Evolutionary conservation across 1,140 invertebrate species (phyloP).

Genomic region (Bombus soroeensis): DNA sequence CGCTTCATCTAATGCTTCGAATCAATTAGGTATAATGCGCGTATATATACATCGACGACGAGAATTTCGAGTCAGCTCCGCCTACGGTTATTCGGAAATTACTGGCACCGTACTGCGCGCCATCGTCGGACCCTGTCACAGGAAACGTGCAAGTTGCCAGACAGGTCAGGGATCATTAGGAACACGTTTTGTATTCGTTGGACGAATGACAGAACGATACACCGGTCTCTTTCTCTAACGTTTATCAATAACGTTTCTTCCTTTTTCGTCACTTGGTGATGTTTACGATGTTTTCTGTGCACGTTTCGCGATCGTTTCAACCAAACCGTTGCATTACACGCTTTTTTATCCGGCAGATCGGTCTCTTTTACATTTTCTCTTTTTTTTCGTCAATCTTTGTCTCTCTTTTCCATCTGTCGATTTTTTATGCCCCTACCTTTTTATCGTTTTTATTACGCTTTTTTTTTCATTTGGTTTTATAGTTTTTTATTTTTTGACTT

Average conservation of each 20-base stretch:
- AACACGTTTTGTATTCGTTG: not conserved
- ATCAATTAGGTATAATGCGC: constrained; percentile 38
- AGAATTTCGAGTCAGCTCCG: not conserved
- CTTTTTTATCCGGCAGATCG: not conserved
- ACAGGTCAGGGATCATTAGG: not conserved
- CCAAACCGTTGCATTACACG: not conserved
- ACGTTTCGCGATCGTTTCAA: not conserved
- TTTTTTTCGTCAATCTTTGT: not conserved
- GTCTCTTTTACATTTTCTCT: no score
- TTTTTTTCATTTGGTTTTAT: not conserved
- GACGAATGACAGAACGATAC: no score
- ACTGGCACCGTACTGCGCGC: not conserved
- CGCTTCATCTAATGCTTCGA: constrained; percentile 11
- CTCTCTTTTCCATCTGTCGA: not conserved
- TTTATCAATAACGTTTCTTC: not conserved
- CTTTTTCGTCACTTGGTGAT: not conserved
- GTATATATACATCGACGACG: not conserved
- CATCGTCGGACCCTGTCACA: not conserved
- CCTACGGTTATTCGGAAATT: constrained; percentile 23
- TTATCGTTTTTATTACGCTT: not conserved
- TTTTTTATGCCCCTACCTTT: not conserved
- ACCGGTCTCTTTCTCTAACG: not conserved
- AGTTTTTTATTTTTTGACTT: not conserved
- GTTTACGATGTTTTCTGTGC: not conserved
- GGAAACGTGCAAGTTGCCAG: constrained; percentile 1